Conservation (phyloP, 2,797 vertebrate genomes). For the Myiotriccus ornatus region DNA sequence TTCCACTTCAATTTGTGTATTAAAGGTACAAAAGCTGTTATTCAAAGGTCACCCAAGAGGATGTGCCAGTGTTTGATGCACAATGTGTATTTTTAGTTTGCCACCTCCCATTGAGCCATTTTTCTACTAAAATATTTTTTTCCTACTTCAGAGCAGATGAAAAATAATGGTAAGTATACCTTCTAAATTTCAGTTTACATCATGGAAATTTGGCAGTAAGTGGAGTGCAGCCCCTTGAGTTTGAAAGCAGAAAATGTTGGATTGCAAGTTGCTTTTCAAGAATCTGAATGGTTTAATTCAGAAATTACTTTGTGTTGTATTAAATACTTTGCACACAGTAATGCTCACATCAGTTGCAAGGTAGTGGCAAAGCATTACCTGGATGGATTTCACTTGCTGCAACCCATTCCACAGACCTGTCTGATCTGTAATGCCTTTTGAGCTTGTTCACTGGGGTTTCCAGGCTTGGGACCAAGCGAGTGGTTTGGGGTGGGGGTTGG, state of each 20-base stretch:
- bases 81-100: neutral
- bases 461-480: neutral
- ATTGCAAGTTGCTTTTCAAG: neutral
- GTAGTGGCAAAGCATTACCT: rapidly evolving
- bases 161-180: neutral
- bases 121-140: neutral
- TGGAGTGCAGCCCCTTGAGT: neutral
- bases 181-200: neutral
- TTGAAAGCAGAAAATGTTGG: neutral
- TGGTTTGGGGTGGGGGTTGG: too few relatives aligned
- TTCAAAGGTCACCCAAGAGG: neutral
- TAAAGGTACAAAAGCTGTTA: neutral
- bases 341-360: rapidly evolving
- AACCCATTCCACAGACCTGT: rapidly evolving
- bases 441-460: neutral
- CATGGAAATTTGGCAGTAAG: neutral
- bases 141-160: neutral
- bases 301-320: neutral
- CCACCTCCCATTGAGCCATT: neutral
- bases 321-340: neutral
- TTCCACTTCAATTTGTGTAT: neutral
- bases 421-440: neutral
- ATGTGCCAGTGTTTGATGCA: neutral
- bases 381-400: neutral
- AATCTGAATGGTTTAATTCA: neutral